Evolutionary conservation across 2,797 vertebrate species (phyloP).

Genomic region (Bufotes viridis): DNA sequence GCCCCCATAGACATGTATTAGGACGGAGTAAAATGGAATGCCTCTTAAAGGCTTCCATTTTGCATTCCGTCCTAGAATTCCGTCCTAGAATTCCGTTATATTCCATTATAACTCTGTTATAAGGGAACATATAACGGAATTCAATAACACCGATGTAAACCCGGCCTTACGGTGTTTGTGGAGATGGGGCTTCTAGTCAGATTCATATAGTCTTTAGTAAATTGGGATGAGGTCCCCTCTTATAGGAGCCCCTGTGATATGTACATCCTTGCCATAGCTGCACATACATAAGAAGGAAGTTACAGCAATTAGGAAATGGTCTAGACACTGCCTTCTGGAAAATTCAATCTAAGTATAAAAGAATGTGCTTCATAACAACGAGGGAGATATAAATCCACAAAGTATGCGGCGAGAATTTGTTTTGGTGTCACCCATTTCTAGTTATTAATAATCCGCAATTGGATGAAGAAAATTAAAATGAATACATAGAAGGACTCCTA

Average conservation of each 20-base stretch:
- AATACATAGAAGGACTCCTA: not conserved
- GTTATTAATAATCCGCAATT: not conserved
- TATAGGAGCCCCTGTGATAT: not conserved
- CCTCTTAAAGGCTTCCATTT: no score
- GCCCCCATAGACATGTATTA: no score
- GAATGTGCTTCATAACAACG: conserved; percentile 17
- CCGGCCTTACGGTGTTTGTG: not conserved
- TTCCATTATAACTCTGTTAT: no score
- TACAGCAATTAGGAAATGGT: conserved; percentile 25
- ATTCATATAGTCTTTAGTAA: not conserved
- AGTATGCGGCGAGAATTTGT: not conserved
- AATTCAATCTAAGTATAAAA: conserved; percentile 6
- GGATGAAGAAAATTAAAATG: not conserved
- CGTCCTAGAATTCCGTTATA: no score
- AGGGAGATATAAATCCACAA: not conserved
- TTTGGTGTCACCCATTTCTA: not conserved
- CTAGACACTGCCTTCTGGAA: conserved; percentile 15
- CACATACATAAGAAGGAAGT: conserved; percentile 9
- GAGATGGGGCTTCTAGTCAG: not conserved
- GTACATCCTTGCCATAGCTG: not conserved
- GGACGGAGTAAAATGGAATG: no score
- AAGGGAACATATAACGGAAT: no score
- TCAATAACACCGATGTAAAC: no score
- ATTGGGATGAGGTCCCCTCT: not conserved
- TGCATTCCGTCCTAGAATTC: no score